phyloP scores from a whole-genome alignment of 2,888 invertebrate genomes.

The Polylopha cassiicola region DNA sequence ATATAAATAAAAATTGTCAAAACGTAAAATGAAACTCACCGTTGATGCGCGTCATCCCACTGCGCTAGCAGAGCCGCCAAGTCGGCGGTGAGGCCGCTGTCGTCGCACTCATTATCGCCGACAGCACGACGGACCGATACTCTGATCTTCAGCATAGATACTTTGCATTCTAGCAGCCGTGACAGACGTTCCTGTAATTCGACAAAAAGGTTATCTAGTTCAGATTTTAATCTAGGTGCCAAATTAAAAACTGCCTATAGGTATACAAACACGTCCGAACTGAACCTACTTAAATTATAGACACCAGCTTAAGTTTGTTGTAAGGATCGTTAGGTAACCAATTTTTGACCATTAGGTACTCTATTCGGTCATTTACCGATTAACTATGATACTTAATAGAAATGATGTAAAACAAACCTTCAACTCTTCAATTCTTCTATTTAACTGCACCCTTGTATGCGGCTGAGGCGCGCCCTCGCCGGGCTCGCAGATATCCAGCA shows the following conservation, averaged over 20 bases:
- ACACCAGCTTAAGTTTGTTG: too few relatives aligned
- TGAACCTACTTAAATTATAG: too few relatives aligned
- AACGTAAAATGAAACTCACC: constrained; percentile 57
- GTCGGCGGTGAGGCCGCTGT: constrained; percentile 78
- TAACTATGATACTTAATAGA: too few relatives aligned
- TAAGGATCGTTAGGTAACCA: too few relatives aligned
- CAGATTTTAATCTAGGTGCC: too few relatives aligned
- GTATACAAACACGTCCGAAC: too few relatives aligned
- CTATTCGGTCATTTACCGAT: too few relatives aligned
- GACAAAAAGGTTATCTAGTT: constrained; percentile 6
- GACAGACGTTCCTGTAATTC: constrained; percentile 69
- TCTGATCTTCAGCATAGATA: constrained; percentile 75
- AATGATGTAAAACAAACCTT: constrained; percentile 41
- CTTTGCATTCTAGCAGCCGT: constrained; percentile 73
- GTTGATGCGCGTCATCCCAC: constrained; percentile 83
- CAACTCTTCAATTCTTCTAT: constrained; percentile 65
- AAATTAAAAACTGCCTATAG: too few relatives aligned
- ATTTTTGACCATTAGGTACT: too few relatives aligned
- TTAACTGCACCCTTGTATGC: constrained; percentile 67
- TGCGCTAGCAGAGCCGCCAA: constrained; percentile 81
- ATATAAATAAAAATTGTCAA: background rate
- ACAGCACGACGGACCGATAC: constrained; percentile 77
- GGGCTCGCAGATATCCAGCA: constrained; percentile 79
- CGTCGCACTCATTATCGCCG: constrained; percentile 64
- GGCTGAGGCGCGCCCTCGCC: constrained; percentile 76